phyloP scores from a whole-genome alignment of 2,113 vertebrate species.

The Romanogobio albipinnatus region DNA sequence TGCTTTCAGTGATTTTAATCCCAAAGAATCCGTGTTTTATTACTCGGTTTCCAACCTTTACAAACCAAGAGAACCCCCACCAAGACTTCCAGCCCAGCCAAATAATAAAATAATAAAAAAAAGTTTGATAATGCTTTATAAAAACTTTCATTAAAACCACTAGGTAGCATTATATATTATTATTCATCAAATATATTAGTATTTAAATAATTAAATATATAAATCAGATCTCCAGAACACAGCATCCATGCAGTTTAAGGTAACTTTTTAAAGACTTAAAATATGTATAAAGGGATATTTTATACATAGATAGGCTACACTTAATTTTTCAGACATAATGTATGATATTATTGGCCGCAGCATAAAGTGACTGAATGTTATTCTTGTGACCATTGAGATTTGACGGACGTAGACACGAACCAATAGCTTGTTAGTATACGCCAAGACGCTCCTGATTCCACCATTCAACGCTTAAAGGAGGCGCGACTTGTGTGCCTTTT shows the following conservation, averaged over 20 bases:
- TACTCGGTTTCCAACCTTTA: neutral
- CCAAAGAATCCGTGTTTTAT: neutral
- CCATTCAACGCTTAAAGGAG: slow-evolving; percentile 62
- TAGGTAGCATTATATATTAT: neutral
- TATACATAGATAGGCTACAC: too few relatives aligned
- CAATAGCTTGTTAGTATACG: slow-evolving; percentile 58
- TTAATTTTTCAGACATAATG: neutral
- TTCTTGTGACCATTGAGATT: neutral
- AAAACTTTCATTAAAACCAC: neutral
- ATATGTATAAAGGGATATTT: neutral
- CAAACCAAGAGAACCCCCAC: neutral
- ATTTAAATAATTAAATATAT: neutral
- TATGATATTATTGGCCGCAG: neutral
- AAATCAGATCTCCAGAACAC: neutral
- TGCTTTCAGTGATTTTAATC: neutral
- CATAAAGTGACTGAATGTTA: neutral
- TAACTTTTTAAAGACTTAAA: neutral
- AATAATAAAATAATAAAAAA: neutral
- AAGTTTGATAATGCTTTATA: too few relatives aligned
- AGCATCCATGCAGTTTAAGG: neutral
- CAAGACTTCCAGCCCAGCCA: neutral
- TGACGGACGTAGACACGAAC: slow-evolving; percentile 39
- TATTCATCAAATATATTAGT: too few relatives aligned
- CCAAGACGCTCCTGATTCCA: neutral
- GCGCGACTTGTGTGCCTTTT: slow-evolving; percentile 53